A percentile compares a stretch with the other conserved stretches of the same genome.
These are phyloP conservation scores for Epinephelus fuscoguttatus DNA, from an alignment of 2,113 vertebrate genomes.

Conservation along the genomic window DNA sequence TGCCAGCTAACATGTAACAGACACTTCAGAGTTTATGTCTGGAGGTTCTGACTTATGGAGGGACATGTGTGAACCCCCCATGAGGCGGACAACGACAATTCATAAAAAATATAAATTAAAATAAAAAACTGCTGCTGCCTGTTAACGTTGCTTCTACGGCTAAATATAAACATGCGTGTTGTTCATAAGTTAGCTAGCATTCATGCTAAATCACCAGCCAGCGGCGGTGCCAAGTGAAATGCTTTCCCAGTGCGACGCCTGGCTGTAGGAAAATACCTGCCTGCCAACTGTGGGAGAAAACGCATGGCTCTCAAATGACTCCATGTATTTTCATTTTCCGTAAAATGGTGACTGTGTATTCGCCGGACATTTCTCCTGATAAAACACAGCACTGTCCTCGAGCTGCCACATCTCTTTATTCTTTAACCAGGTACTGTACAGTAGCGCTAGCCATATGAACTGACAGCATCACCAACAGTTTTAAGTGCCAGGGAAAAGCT, in stretches of 20 bases:
- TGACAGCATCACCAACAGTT: constrained; percentile 75
- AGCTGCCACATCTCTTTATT: constrained; percentile 47
- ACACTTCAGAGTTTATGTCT: constrained; percentile 41
- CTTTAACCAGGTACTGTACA: constrained; percentile 33
- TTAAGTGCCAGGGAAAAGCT: constrained; percentile 15
- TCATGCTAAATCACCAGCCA: constrained; percentile 52
- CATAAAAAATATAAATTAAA: background rate
- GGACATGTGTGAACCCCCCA: constrained; percentile 17
- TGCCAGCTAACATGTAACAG: background rate
- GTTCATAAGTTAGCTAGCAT: constrained; percentile 43
- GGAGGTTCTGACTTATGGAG: constrained; percentile 38
- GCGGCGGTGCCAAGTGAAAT: constrained; percentile 44
- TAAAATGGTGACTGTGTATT: constrained; percentile 15
- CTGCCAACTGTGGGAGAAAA: constrained; percentile 64
- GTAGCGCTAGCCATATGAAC: constrained; percentile 45
- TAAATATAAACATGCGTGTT: constrained; percentile 8
- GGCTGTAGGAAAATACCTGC: constrained; percentile 79
- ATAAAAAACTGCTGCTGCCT: background rate
- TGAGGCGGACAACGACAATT: constrained; percentile 1
- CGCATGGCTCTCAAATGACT: constrained; percentile 72
- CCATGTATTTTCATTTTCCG: constrained; percentile 54
- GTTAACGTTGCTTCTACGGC: background rate
- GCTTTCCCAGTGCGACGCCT: constrained; percentile 76
- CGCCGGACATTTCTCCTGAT: constrained; percentile 6
- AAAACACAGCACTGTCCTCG: background rate